A percentile compares a stretch with the other conserved stretches of the same genome.
Conservation (phyloP, 2,113 vertebrate genomes). For the Poeciliopsis retropinna region DNA sequence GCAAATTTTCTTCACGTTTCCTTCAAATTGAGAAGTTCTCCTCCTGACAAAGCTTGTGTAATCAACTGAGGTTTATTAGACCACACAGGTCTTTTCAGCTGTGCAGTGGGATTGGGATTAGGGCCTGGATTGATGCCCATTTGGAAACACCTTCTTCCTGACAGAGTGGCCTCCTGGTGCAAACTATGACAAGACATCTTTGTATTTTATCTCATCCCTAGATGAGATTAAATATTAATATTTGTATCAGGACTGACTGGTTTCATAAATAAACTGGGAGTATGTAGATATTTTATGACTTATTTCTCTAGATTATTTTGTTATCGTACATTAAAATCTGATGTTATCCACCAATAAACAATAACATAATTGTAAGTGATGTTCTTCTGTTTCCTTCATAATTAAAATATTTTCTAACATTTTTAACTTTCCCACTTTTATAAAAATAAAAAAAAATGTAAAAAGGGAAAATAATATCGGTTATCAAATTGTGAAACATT, state of each 20-base stretch:
- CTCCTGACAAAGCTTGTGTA: not conserved
- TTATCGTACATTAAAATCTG: too few relatives aligned
- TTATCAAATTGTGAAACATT: not conserved
- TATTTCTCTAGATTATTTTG: too few relatives aligned
- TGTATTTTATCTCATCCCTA: not conserved
- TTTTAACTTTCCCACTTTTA: too few relatives aligned
- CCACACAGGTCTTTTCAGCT: not conserved
- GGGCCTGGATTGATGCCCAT: not conserved
- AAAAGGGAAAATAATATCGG: not conserved
- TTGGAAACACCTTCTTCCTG: not conserved
- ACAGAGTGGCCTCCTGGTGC: not conserved
- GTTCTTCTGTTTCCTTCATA: too few relatives aligned
- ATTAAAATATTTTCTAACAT: too few relatives aligned
- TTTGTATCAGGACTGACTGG: not conserved
- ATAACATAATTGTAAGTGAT: too few relatives aligned
- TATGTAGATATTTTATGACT: not conserved
- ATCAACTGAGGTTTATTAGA: not conserved
- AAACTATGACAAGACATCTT: not conserved
- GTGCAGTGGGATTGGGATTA: not conserved
- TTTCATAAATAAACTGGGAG: not conserved
- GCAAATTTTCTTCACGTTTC: too few relatives aligned
- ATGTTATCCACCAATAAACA: too few relatives aligned
- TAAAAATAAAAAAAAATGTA: too few relatives aligned
- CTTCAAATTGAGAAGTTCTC: too few relatives aligned
- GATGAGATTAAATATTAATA: too few relatives aligned